Base-by-base conservation (phyloP, 2,113 vertebrate genomes). In the Colaptes auratus region DNA sequence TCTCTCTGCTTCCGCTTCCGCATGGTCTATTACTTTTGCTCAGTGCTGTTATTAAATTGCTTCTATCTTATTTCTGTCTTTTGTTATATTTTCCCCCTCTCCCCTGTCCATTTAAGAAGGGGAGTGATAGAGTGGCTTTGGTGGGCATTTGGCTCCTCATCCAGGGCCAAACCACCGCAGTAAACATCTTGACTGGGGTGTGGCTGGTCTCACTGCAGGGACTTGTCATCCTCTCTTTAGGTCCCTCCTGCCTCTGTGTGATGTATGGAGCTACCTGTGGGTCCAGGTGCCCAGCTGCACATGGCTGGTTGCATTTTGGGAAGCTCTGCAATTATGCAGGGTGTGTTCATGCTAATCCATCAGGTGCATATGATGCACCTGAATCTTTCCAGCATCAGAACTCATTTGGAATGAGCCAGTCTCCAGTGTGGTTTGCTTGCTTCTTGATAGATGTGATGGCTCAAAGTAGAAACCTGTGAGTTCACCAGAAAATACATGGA, bases 281-380 rank as follows among this genome's bases (percentile, higher is more conserved):
- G 15, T 27, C 66, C 31, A 10, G 35, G 59, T 18, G 69, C 0
- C 1, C 3, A 24, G 59, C 59, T 13, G 39, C 1, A 9, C 0
- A 0, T 5, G 58, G 63, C 58, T 52, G 28, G 10, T 50, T 0
- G 4, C 2, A 0, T 10, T 52, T 21, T 0, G 0, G 35, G n/a
- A 74, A 50, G 42, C 35, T 17, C 46, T 13, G 60, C 8, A 17
- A 28, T 61, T 50, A 2, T 1, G 12, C 19, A 7, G 50, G 39
- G 5, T 0, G 1, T 12, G 24, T 19, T n/a, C 3, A 0, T 12
- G 69, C 18, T 1, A 1, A 1, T 14, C n/a, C 24, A 7, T 14
- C 17, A 5, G 30, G 25, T n/a, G n/a, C 39, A 9, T 15, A 4
- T 0, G 48, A 36, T 7, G 36, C 30, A 23, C 27, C 30, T 12